phyloP scores from a whole-genome alignment of 30 jellyfish, hydroid and myxozoan genomes.

The Mastigias papua region DNA sequence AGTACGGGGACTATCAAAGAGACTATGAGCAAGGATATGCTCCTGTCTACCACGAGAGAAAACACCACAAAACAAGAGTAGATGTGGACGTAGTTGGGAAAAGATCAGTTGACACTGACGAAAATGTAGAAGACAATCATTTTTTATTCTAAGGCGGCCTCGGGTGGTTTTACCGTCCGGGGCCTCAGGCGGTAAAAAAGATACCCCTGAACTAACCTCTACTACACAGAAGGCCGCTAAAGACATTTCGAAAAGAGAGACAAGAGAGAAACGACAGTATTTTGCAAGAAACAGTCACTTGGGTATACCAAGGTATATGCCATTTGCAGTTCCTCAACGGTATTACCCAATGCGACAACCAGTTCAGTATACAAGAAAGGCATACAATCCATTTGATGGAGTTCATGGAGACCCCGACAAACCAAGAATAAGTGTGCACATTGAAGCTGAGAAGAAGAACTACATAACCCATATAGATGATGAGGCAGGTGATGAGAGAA shows the following conservation, averaged over 20 bases:
- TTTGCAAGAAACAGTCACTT: background rate
- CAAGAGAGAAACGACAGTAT: conserved; percentile 48
- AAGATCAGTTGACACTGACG: conserved; percentile 80
- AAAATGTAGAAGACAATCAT: conserved; percentile 35
- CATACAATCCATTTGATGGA: background rate
- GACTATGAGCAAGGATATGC: conserved; percentile 29
- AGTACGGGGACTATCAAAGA: conserved; percentile 21
- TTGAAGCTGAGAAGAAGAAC: conserved; percentile 77
- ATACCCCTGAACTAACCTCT: conserved; percentile 58
- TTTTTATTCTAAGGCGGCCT: conserved; percentile 99
- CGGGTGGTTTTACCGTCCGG: conserved; percentile 96
- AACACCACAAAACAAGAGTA: conserved; percentile 92
- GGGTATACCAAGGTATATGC: conserved; percentile 18
- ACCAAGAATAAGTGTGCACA: conserved; percentile 75
- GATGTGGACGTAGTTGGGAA: conserved; percentile 98
- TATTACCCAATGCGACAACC: conserved; percentile 22
- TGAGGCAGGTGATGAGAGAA: background rate
- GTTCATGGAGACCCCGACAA: conserved; percentile 33
- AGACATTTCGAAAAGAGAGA: background rate
- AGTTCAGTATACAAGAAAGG: background rate
- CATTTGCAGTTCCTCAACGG: background rate
- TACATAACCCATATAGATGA: conserved; percentile 21
- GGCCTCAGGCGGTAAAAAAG: conserved; percentile 87
- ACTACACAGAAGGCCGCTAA: conserved; percentile 4
- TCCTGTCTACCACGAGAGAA: conserved; percentile 59